Conservation (phyloP, 2,797 vertebrate genomes). For the Ibycter americanus region DNA sequence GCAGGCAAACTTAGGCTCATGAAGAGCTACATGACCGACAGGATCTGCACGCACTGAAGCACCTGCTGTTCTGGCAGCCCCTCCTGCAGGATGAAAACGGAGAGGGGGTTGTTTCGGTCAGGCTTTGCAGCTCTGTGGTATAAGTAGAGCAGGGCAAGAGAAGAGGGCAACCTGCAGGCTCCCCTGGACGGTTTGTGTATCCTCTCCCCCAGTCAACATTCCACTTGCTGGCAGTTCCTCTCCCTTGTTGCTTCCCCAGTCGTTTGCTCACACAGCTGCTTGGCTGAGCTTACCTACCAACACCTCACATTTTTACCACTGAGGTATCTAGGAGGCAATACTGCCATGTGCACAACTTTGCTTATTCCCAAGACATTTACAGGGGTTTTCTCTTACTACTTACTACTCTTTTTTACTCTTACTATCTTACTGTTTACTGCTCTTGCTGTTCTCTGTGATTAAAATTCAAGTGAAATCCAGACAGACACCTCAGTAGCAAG, state of each 20-base stretch:
- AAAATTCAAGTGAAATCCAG: not conserved
- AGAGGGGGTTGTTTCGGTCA: not conserved
- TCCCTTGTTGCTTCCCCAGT: not conserved
- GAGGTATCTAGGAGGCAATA: not conserved
- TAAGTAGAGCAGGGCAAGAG: not conserved
- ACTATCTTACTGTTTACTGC: not conserved
- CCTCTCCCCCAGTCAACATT: not conserved
- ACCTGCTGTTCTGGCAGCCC: not conserved
- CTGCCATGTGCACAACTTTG: not conserved
- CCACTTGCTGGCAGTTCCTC: not conserved
- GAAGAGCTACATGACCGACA: not conserved
- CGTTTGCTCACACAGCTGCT: not conserved
- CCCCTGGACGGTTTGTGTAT: not conserved
- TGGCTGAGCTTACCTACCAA: not conserved
- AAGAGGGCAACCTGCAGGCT: not conserved
- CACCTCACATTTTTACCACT: not conserved
- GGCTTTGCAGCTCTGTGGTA: not conserved
- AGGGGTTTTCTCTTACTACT: not conserved
- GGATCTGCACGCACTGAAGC: not conserved
- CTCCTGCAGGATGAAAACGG: not conserved
- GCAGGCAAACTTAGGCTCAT: not conserved
- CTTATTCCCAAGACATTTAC: not conserved
- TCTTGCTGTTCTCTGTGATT: not conserved
- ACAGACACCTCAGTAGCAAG: not conserved
- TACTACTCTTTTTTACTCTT: not conserved